These are phyloP conservation scores for Rhamphomyia laevipes DNA, from an alignment of 2,888 invertebrate genomes.

Conservation along the genomic window DNA sequence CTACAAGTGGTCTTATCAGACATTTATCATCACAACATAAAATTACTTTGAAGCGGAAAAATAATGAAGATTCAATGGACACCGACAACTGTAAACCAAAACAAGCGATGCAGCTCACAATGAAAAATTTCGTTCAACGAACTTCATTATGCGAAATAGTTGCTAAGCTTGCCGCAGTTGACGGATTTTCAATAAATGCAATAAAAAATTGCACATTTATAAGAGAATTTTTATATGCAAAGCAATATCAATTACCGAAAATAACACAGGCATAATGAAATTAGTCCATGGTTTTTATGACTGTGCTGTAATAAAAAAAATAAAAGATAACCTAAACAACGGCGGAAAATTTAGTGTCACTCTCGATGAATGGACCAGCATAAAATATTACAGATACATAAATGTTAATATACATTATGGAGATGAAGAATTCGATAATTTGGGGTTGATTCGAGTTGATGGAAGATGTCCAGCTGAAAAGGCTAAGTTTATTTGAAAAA, in stretches of 20 bases:
- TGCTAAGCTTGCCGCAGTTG: not conserved
- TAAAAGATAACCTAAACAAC: not conserved
- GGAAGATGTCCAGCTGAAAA: conserved; percentile 3
- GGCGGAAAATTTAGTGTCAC: conserved; percentile 1
- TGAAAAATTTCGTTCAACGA: not conserved
- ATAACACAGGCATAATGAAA: not conserved
- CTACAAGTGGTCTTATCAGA: not conserved
- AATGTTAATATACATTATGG: not conserved
- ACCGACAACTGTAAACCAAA: no score
- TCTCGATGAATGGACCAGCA: conserved; percentile 1
- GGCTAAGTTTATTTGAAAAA: conserved; percentile 1
- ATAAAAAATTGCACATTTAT: conserved; percentile 1
- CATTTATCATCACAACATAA: conserved; percentile 4
- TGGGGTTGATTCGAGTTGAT: not conserved
- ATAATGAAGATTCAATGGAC: not conserved
- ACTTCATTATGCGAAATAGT: not conserved
- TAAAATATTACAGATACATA: not conserved
- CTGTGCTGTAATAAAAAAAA: not conserved
- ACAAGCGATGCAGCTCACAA: not conserved
- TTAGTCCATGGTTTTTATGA: not conserved
- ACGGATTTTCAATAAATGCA: not conserved
- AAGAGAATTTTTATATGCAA: not conserved
- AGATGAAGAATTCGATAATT: not conserved
- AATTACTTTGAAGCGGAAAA: not conserved
- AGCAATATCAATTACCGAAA: not conserved